A percentile compares a stretch with the other conserved stretches of the same genome.
These are phyloP conservation scores for Limnodromus scolopaceus DNA, from an alignment of 2,797 vertebrate species.

Conservation along the genomic window DNA sequence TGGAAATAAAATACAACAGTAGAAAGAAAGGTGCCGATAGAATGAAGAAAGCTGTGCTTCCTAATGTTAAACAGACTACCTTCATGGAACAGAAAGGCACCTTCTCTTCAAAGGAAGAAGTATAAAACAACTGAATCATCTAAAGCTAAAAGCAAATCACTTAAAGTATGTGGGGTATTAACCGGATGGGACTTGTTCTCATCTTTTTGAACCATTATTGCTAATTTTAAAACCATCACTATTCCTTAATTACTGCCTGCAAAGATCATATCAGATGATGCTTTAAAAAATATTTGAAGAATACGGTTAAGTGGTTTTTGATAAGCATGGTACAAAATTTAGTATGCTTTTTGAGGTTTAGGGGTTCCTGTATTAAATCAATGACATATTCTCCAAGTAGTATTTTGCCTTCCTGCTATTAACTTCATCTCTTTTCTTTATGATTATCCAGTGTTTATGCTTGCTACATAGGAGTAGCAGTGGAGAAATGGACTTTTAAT, in stretches of 20 bases:
- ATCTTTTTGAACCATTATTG: not conserved
- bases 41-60: constrained; percentile 5
- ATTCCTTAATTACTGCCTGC: not conserved
- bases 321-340: not conserved
- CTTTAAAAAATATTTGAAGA: not conserved
- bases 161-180: not conserved
- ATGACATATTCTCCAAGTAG: not conserved
- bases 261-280: not conserved
- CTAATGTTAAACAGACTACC: not conserved
- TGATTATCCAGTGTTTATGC: not conserved
- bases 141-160: not conserved
- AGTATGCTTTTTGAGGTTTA: not conserved
- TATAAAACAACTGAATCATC: not conserved
- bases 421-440: not conserved
- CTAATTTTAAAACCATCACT: not conserved
- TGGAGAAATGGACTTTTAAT: not conserved
- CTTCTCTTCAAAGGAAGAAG: not conserved
- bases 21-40: not conserved
- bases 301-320: not conserved
- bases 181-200: not conserved
- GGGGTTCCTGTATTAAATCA: not conserved
- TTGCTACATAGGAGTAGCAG: not conserved
- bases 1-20: not conserved
- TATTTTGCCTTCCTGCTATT: not conserved
- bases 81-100: not conserved